These are phyloP conservation scores for Drosophila ercepeae DNA, from an alignment of 1,140 invertebrate genomes.

Conservation along the genomic window DNA sequence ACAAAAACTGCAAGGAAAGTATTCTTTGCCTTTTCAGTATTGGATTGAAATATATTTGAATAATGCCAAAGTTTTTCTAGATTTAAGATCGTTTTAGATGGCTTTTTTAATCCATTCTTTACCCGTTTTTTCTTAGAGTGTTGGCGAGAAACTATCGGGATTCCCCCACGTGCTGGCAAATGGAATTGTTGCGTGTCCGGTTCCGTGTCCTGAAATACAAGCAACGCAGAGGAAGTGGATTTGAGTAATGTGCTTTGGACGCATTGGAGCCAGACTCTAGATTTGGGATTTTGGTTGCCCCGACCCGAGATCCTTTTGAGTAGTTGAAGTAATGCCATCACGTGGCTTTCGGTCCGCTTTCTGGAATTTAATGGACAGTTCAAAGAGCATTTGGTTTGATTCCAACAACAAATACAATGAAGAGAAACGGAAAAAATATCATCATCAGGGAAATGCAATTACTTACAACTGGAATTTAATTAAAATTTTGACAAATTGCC, in stretches of 20 bases:
- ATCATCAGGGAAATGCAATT: constrained; percentile 12
- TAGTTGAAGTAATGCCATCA: constrained; percentile 14
- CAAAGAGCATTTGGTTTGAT: constrained; percentile 1
- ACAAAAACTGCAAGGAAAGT: too few species aligned
- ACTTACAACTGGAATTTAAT: constrained; percentile 29
- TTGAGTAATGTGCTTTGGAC: constrained; percentile 45
- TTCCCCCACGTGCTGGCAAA: constrained; percentile 13
- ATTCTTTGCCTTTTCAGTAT: too few species aligned
- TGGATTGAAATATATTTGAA: too few species aligned
- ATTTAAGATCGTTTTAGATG: too few species aligned
- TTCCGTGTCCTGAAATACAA: constrained; percentile 41
- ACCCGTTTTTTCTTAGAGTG: neutral
- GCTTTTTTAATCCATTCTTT: too few species aligned
- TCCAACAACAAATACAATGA: neutral
- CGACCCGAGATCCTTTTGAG: neutral
- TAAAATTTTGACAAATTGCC: constrained; percentile 42
- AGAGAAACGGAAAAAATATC: neutral
- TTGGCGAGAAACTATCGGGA: neutral
- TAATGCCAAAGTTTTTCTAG: too few species aligned
- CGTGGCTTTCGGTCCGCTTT: constrained; percentile 3
- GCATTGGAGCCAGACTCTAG: constrained; percentile 1
- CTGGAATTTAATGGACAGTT: neutral
- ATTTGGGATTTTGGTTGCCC: neutral
- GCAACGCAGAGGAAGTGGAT: constrained; percentile 13
- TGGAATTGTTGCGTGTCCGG: constrained; percentile 30